Conservation (phyloP, 2,888 invertebrate genomes). For the Andrena dorsata region DNA sequence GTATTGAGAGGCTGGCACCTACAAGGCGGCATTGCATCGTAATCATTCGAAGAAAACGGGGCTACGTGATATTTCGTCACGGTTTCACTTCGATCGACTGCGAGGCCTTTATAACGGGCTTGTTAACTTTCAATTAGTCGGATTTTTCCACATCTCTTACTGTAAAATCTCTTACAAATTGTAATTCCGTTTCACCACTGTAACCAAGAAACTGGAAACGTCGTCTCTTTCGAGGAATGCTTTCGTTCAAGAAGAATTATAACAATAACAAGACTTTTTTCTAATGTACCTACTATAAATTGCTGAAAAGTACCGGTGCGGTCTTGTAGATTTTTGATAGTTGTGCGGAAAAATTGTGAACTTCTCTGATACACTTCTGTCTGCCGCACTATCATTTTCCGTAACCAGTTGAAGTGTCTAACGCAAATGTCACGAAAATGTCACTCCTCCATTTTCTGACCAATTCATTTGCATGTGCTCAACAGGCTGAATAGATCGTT, state of each 20-base stretch:
- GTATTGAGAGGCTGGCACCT: background rate
- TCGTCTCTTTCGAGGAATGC: too few relatives aligned
- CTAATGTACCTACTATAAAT: too few relatives aligned
- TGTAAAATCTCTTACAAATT: background rate
- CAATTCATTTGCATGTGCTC: slow-evolving; percentile 18
- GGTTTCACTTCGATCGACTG: slow-evolving; percentile 68
- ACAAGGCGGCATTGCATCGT: slow-evolving; percentile 19
- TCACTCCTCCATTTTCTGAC: slow-evolving; percentile 26
- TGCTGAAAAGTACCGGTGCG: too few relatives aligned
- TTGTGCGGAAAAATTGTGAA: too few relatives aligned
- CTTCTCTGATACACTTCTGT: background rate
- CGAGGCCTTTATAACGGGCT: background rate
- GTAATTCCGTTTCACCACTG: background rate
- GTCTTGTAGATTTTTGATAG: too few relatives aligned
- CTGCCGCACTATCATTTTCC: slow-evolving; percentile 8
- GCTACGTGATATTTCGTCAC: slow-evolving; percentile 54
- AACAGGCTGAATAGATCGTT: background rate
- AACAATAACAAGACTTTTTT: too few relatives aligned
- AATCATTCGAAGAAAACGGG: slow-evolving; percentile 69
- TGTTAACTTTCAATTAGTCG: slow-evolving; percentile 35
- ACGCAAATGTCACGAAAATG: slow-evolving; percentile 62
- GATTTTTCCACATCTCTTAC: background rate
- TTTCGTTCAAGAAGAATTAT: too few relatives aligned
- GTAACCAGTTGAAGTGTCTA: background rate
- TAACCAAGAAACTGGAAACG: too few relatives aligned